Evolutionary conservation across 1,140 invertebrate genomes (phyloP), one percentile per base, ranked within the genome.

Genomic region (Cephus cinctus): DNA sequence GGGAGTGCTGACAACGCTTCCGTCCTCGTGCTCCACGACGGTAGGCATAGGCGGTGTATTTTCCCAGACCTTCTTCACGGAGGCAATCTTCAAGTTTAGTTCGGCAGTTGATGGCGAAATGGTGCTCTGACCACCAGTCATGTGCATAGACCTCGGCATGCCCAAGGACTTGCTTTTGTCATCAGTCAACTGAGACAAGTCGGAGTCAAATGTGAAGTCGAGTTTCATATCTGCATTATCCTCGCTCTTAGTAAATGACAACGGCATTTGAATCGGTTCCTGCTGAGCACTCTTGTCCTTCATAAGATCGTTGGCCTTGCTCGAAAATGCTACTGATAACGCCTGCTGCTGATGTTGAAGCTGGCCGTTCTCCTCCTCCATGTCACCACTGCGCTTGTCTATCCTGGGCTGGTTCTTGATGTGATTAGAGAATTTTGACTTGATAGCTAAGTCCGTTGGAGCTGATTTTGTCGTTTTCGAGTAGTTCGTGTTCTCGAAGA

Each of bases 61-160:
- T 58, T 92, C 90, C 90, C 90, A 92, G 34, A 89, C 90, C 71
- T 92, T 95, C 73, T 96, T 96, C 3, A 95, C 93, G 42, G 91
- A 93, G 5, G 90, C 90, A 57, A 96, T 95, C 77, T 97, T 96
- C 70, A 93, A 82, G 77, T 94, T 94, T 8, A 97, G 81, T 68
- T 96, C 94, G 21, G 91, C 91, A 11, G 87, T 85, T 0, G 88
- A 88, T 6, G 86, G 83, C 5, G 84, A 85, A 49, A 83, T 84
- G 2, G 83, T 84, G 48, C 80, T 83, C 25, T 78, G 78, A 0
- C 75, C 76, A 4, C 78, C 74, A 39, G 77, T 66, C 55, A 80
- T 78, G 38, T 85, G 85, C 45, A 85, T 83, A n/a, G 82, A 81
- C 4, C 82, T 76, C 2, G 85, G 73, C 58, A 88, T 78, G 23